Evolutionary conservation across 2,888 invertebrate species (phyloP), one percentile per base, ranked within the genome.

Genomic region (Polietes domitor): DNA sequence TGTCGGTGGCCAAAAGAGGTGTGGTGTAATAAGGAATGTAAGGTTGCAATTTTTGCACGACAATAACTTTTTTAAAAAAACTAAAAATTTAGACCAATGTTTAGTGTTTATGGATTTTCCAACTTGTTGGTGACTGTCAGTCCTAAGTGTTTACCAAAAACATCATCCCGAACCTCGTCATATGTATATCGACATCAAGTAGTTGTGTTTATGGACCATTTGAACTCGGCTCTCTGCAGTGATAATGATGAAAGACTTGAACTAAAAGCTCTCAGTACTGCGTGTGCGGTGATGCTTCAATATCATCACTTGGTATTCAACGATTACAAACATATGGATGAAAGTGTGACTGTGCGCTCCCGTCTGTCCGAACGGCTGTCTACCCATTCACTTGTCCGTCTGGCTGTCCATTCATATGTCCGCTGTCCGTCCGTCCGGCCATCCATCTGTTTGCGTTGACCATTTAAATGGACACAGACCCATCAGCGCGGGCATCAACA

Each of bases 401-500:
- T 37, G 37, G 7, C 37, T 32, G 7, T 32, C 32, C 32, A 32
- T 5, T 7, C 32, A 32, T 32, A n/a, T 19, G 65, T 65, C 50
- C 26, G 37, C 24, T 24, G 37, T 68, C 32, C 32, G 17, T 32
- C 19, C n/a, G 58, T 41, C 68, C 19, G 43, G 1, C 24, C 58
- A 43, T 71, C 68, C 76, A 81, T 53, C 43, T 81, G 81, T 81
- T 74, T 75, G 63, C 68, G 55, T 81, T 83, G 68, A 77, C 75
- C 76, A 79, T 78, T 84, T 84, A 81, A 81, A 79, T 84, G 73
- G 78, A 43, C 41, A 37, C 81, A 80, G 84, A 84, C 81, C 41
- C 43, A 68, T 68, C 68, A 84, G 70, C 83, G 70, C 83, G 71
- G 78, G 68, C 84, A 84, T 84, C 84, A 84, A 84, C 81, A 81